Conservation (phyloP, 2,888 invertebrate genomes). For the Pardosa pseudoannulata region DNA sequence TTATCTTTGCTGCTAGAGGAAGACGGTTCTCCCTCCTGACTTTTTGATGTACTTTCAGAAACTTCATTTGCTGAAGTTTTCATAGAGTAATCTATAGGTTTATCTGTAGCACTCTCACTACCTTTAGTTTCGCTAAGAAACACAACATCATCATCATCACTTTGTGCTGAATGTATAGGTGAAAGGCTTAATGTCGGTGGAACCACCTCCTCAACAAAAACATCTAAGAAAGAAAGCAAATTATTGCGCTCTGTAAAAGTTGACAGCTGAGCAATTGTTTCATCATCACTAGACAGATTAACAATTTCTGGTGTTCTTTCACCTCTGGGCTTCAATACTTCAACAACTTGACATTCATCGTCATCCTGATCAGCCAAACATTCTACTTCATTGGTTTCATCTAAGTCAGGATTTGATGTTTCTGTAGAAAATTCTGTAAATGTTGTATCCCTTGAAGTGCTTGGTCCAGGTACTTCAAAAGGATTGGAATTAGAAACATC, state of each 20-base stretch:
- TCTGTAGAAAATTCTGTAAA: neutral
- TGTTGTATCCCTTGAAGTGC: conserved; percentile 7
- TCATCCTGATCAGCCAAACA: conserved; percentile 27
- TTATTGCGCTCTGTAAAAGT: neutral
- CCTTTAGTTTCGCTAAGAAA: neutral
- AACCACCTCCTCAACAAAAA: no score
- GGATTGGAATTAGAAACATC: neutral
- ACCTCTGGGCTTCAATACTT: conserved; percentile 83
- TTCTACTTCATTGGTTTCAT: neutral
- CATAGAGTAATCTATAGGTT: neutral
- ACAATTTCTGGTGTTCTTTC: conserved; percentile 84
- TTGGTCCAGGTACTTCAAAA: conserved; percentile 29
- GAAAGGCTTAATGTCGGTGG: no score
- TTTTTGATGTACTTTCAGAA: neutral
- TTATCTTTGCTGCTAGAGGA: neutral
- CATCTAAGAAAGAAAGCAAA: no score
- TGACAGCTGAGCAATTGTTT: conserved; percentile 5
- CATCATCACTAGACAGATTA: conserved; percentile 77
- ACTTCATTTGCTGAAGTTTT: neutral
- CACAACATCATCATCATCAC: neutral
- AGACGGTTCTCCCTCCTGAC: neutral
- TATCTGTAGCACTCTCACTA: neutral
- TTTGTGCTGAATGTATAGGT: no score
- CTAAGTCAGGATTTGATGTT: neutral
- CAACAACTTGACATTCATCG: conserved; percentile 80